Conservation (phyloP, 2,113 vertebrate species). For the Vimba vimba region DNA sequence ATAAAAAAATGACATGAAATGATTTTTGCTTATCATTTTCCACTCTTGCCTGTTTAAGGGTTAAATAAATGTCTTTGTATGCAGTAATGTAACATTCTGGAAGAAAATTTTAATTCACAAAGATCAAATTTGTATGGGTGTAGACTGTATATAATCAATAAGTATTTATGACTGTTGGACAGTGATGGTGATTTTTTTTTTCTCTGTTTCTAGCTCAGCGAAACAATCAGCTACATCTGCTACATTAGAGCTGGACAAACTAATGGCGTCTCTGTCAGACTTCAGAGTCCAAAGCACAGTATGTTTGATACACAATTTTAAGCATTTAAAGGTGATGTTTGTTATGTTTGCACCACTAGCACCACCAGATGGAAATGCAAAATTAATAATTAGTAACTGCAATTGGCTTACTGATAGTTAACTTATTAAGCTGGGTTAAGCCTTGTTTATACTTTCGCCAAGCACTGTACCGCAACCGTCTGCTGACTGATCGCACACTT, state of each 20-base stretch:
- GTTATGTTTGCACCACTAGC: neutral
- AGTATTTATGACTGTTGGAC: neutral
- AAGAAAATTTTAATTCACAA: neutral
- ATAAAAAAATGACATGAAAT: too few relatives aligned
- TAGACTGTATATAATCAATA: neutral
- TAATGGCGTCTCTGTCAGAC: slow-evolving; percentile 93
- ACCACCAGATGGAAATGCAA: neutral
- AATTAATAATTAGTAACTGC: neutral
- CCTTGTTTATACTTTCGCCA: too few relatives aligned
- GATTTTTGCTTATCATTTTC: too few relatives aligned
- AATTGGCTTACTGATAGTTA: neutral
- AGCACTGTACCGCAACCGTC: too few relatives aligned
- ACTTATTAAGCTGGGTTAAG: neutral
- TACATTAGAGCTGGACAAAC: slow-evolving; percentile 88
- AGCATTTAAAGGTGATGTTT: neutral
- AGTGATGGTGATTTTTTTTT: neutral
- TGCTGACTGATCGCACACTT: too few relatives aligned
- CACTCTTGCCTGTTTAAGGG: too few relatives aligned
- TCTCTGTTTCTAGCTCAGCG: slow-evolving; percentile 66
- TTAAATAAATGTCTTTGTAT: neutral
- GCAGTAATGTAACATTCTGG: neutral
- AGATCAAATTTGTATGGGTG: neutral
- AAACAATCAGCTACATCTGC: slow-evolving; percentile 88
- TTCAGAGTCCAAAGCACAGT: slow-evolving; percentile 90
- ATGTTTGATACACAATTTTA: slow-evolving; percentile 57